These are phyloP conservation scores for Drosophila dunni DNA, from an alignment of 1,140 invertebrate species.

Conservation along the genomic window DNA sequence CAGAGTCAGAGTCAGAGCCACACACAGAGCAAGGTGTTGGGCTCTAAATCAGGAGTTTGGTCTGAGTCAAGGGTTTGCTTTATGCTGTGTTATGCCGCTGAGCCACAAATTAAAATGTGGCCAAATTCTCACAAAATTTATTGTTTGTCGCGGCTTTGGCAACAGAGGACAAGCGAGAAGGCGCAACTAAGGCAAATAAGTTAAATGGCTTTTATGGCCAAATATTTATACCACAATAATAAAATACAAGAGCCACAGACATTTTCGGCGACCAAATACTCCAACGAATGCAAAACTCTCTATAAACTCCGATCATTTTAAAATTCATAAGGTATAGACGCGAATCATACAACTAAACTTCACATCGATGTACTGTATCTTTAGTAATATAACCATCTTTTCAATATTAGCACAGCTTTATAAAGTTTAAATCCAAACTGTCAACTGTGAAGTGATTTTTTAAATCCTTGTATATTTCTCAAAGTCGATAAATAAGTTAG, in stretches of 20 bases:
- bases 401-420: no score
- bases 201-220: constrained; percentile 70
- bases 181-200: constrained; percentile 67
- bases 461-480: constrained; percentile 7
- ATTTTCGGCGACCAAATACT: background rate
- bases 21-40: constrained; percentile 54
- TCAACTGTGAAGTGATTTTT: background rate
- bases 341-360: no score
- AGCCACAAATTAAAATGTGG: constrained; percentile 82
- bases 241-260: constrained; percentile 14
- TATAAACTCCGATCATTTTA: background rate
- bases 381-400: no score
- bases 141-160: constrained; percentile 64
- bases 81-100: constrained; percentile 31
- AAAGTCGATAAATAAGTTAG: constrained; percentile 16
- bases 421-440: background rate
- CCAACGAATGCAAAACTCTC: background rate
- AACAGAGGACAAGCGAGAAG: constrained; percentile 20
- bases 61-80: background rate
- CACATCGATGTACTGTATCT: no score
- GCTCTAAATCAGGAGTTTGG: constrained; percentile 7
- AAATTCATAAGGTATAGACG: background rate
- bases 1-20: no score
- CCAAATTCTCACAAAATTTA: constrained; percentile 74
- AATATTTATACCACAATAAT: constrained; percentile 56